phyloP scores from a whole-genome alignment of 2,113 vertebrate species.

The Scartelaos histophorus region DNA sequence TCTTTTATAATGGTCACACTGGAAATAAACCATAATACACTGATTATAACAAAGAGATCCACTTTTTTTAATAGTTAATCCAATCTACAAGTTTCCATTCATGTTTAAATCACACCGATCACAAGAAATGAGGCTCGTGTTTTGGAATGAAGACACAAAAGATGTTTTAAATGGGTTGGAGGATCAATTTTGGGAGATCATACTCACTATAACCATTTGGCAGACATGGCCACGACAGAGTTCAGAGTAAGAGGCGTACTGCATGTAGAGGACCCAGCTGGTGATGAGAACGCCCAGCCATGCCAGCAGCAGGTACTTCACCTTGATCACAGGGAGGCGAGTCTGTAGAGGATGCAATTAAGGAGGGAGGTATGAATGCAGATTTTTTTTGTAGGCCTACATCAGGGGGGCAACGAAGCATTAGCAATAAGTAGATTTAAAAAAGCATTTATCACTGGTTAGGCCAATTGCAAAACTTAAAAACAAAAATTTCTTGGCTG shows the following conservation, averaged over 20 bases:
- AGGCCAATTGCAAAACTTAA: background rate
- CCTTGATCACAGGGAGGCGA: slow-evolving; percentile 89
- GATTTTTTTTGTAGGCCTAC: background rate
- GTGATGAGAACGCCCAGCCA: slow-evolving; percentile 90
- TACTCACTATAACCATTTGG: slow-evolving; percentile 91
- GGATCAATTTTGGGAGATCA: background rate
- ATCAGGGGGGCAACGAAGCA: background rate
- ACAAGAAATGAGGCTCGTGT: background rate
- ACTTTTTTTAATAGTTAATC: background rate
- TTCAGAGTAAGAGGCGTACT: slow-evolving; percentile 91
- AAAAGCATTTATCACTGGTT: background rate
- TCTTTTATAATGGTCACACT: slow-evolving; percentile 96
- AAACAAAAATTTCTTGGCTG: background rate
- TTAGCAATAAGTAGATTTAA: background rate
- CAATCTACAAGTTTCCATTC: background rate
- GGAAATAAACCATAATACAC: slow-evolving; percentile 31
- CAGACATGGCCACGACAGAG: slow-evolving; percentile 92
- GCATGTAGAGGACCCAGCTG: slow-evolving; percentile 95
- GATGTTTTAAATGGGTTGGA: background rate
- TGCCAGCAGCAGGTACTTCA: slow-evolving; percentile 89
- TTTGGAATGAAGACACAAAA: background rate
- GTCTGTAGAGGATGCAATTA: slow-evolving; percentile 65
- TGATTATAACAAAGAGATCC: slow-evolving; percentile 2
- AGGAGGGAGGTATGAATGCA: background rate
- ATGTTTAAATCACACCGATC: background rate